Base-by-base conservation (phyloP, 1,140 invertebrate species). In the Oncopeltus fasciatus region DNA sequence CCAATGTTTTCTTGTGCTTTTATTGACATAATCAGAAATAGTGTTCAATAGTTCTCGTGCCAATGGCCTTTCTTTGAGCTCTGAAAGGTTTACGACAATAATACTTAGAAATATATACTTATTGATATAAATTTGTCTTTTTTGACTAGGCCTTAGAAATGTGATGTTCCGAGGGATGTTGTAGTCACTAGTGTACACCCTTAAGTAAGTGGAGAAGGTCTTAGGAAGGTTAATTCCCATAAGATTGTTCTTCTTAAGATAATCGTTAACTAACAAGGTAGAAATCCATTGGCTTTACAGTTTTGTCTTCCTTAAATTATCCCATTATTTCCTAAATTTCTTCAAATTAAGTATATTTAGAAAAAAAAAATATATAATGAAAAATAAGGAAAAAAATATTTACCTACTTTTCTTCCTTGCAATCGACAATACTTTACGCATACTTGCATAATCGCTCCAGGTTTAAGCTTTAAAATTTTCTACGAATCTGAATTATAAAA, bases 381-480 rank as follows among this genome's bases (percentile, higher is more conserved):
- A 14, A 8, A 38, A 38, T 38, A 8, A 14, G 5, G 31, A 8
- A 38, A 8, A 8, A 14, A 38, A 38, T 38, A 8, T 38, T n/a
- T n/a, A n/a, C n/a, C n/a, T n/a, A 38, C 14, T 38, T 38, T 14
- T 14, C 5, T 38, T 38, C 31, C 31, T 38, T 53, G 49, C 49
- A 53, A 53, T 24, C 26, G 49, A 53, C 49, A 53, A 53, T 53
- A 53, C 24, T 24, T 53, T 53, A 53, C 24, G 20, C 24, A 24
- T 53, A 53, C 20, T 24, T 53, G 49, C 21, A 53, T 53, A 53
- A 24, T 53, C 49, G 49, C 49, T 53, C 49, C 49, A 38, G 49
- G 49, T 53, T 24, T 53, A 53, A 53, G 49, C 49, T 53, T 53
- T 53, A 53, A 53, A 53, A 20, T 53, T 53, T 53, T 53, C 49